A percentile compares a stretch with the other conserved stretches of the same genome.
phyloP scores from a whole-genome alignment of 2,113 vertebrate genomes.

The Podiceps cristatus region DNA sequence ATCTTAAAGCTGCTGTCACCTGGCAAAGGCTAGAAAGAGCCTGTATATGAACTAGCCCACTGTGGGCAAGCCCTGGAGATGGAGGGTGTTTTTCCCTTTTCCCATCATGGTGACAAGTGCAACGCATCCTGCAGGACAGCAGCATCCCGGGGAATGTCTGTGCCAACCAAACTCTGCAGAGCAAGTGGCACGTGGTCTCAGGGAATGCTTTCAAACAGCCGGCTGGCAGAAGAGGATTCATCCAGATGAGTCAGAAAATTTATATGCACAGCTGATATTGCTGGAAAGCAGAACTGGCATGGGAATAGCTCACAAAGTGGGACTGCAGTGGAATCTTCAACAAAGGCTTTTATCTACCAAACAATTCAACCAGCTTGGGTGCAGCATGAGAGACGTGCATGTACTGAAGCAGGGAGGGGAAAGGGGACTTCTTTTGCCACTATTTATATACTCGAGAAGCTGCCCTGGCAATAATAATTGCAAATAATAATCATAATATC shows the following conservation, averaged over 20 bases:
- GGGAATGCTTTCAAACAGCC: constrained; percentile 41
- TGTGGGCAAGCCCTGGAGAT: not conserved
- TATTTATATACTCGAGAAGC: not conserved
- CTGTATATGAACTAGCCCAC: not conserved
- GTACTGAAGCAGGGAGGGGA: not conserved
- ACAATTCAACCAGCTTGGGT: constrained; percentile 26
- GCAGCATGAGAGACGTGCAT: not conserved
- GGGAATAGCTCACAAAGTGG: constrained; percentile 29
- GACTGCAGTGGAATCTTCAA: constrained; percentile 28
- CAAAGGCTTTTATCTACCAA: constrained; percentile 23
- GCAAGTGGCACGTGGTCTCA: not conserved
- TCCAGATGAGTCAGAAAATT: constrained; percentile 52
- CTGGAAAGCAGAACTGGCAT: constrained; percentile 62
- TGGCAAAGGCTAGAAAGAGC: not conserved
- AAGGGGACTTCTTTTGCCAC: constrained; percentile 1
- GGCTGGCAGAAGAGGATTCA: constrained; percentile 4
- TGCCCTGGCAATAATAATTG: constrained; percentile 1
- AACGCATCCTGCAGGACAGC: not conserved
- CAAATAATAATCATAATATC: constrained; percentile 8
- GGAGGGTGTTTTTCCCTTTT: not conserved
- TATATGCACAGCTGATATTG: constrained; percentile 59
- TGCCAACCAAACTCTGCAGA: not conserved
- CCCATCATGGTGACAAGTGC: not conserved
- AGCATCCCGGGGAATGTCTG: accelerated
- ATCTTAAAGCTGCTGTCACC: not conserved